Evolutionary conservation across 2,888 invertebrate species (phyloP), one percentile per base, ranked within the genome.

Genomic region (Agapetus fuscipes): DNA sequence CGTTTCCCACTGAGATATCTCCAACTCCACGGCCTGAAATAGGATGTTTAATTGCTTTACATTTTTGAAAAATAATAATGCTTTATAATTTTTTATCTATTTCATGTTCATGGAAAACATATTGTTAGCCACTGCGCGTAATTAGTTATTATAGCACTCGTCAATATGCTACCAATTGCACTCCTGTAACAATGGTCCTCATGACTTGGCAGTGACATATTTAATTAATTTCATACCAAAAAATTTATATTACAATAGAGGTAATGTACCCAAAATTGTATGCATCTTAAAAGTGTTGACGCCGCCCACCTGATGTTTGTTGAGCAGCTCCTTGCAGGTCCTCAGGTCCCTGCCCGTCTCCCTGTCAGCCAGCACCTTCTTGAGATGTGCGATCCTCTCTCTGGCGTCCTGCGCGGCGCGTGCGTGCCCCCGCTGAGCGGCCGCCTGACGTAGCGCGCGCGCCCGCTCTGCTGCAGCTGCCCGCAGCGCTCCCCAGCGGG

Each of bases 301-400:
- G n/a, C n/a, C n/a, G n/a, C n/a, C n/a, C n/a, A 80, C 70, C 66
- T 91, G 89, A 51, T 94, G 94, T 55, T 89, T 88, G 52, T 88
- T 88, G 24, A 96, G 71, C 13, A 94, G 69, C 46, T 93, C 81
- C 59, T 91, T 89, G 58, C 95, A 96, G 51, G 89, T 86, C 43
- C 95, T 73, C 30, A 97, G 69, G 65, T 97, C 96, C 1, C 76
- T 77, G 2, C 95, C 95, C 1, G 86, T 78, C 61, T 91, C 89
- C 28, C 80, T 79, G 48, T 87, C 85, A 52, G 75, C 76, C 26
- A 96, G 68, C 0, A 80, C 78, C 1, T 71, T 69, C 54, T 90
- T 86, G 52, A 98, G 73, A 56, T 95, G 94, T 42, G 82, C 80
- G 11, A 97, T 70, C 51, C 91, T 88, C 14, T 78, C 75, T 49